Conservation (phyloP, 2,888 invertebrate genomes). For the Beris chalybata region DNA sequence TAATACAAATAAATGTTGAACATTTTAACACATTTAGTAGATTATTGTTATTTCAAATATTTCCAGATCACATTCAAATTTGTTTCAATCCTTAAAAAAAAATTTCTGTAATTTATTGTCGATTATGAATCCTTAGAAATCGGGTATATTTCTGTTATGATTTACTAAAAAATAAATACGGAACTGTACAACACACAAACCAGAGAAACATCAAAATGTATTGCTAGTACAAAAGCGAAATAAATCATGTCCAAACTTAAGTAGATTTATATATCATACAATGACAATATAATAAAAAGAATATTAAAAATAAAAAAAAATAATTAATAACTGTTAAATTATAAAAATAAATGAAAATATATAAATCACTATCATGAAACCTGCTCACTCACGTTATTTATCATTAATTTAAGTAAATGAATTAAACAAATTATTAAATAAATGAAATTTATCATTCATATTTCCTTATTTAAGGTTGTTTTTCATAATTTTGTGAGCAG, state of each 20-base stretch:
- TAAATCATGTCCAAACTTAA: constrained; percentile 28
- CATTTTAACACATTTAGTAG: too few relatives aligned
- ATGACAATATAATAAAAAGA: constrained; percentile 31
- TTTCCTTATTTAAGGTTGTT: not conserved
- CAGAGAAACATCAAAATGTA: not conserved
- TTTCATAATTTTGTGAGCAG: not conserved
- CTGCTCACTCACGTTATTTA: not conserved
- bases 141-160: not conserved
- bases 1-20: too few relatives aligned
- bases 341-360: constrained; percentile 11
- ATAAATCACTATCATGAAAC: constrained; percentile 6
- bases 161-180: not conserved
- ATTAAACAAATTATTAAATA: not conserved
- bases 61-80: not conserved
- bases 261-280: constrained; percentile 33
- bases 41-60: not conserved
- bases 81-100: too few relatives aligned
- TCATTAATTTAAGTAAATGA: not conserved
- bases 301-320: constrained; percentile 1
- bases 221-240: constrained; percentile 3
- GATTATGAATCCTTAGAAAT: not conserved
- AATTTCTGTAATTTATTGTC: too few relatives aligned
- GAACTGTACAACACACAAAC: not conserved
- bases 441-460: not conserved
- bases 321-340: constrained; percentile 20